phyloP scores from a whole-genome alignment of 2,113 vertebrate species.

The Tragelaphus strepsiceros region DNA sequence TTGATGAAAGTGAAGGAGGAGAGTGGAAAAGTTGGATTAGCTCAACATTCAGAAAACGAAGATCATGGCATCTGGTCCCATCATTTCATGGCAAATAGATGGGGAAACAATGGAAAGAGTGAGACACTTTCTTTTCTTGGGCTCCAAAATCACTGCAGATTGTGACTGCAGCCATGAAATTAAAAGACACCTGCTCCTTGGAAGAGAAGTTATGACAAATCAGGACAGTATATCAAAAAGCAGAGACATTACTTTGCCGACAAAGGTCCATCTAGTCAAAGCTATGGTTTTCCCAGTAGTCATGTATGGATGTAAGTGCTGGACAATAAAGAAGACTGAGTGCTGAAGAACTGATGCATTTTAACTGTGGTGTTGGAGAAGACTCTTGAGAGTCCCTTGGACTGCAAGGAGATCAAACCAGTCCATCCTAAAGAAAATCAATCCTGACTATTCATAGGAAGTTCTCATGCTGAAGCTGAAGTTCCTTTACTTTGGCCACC shows the following conservation, averaged over 20 bases:
- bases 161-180: neutral
- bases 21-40: neutral
- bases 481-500: neutral
- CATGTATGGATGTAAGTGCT: neutral
- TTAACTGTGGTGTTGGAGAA: too few relatives aligned
- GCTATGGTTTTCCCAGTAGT: neutral
- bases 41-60: neutral
- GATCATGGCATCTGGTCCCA: neutral
- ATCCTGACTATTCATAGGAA: neutral
- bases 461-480: neutral
- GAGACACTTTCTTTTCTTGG: neutral
- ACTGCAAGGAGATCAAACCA: neutral
- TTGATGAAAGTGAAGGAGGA: neutral
- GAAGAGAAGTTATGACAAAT: neutral
- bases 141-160: neutral
- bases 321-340: neutral
- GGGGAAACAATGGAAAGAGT: neutral
- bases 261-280: neutral
- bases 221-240: neutral
- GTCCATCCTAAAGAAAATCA: neutral
- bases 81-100: neutral
- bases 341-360: too few relatives aligned
- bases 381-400: neutral
- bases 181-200: neutral
- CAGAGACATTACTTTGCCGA: neutral